Conservation (phyloP, 1,140 invertebrate genomes). For the Drosophila kanapiae region DNA sequence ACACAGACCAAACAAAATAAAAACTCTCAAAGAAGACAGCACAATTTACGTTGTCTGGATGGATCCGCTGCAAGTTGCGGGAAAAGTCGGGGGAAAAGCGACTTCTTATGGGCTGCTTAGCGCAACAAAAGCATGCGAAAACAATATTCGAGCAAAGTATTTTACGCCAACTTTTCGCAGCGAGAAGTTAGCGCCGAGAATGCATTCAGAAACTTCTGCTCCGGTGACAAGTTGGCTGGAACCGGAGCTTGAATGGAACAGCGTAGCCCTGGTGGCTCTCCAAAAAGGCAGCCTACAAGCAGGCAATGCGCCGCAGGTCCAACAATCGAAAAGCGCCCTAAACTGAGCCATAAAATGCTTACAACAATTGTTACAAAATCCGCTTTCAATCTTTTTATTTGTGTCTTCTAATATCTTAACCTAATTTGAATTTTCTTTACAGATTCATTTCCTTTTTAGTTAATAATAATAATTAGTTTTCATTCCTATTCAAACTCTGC, state of each 20-base stretch:
- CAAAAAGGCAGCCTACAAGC: constrained; percentile 53
- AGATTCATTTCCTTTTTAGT: too few species aligned
- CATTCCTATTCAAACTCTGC: background rate
- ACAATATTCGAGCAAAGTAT: constrained; percentile 82
- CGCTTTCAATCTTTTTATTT: background rate
- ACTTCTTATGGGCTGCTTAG: constrained; percentile 69
- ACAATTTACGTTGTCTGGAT: constrained; percentile 71
- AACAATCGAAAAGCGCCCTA: constrained; percentile 22
- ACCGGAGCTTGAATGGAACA: constrained; percentile 7
- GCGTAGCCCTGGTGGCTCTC: constrained; percentile 24
- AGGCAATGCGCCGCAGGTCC: constrained; percentile 39
- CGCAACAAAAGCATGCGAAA: constrained; percentile 79
- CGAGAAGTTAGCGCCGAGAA: constrained; percentile 74
- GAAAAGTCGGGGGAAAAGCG: constrained; percentile 18
- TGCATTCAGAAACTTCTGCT: constrained; percentile 77
- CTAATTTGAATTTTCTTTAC: background rate
- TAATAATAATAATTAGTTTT: too few species aligned
- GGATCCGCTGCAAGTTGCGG: background rate
- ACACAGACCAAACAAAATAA: constrained; percentile 57
- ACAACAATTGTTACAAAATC: background rate
- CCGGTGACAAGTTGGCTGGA: constrained; percentile 59
- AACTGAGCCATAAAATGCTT: constrained; percentile 45
- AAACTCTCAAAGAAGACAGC: constrained; percentile 69
- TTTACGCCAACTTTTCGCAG: constrained; percentile 79
- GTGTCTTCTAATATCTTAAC: background rate